These are phyloP conservation scores for Todiramphus chloris DNA, from an alignment of 2,113 vertebrate species.

Conservation along the genomic window DNA sequence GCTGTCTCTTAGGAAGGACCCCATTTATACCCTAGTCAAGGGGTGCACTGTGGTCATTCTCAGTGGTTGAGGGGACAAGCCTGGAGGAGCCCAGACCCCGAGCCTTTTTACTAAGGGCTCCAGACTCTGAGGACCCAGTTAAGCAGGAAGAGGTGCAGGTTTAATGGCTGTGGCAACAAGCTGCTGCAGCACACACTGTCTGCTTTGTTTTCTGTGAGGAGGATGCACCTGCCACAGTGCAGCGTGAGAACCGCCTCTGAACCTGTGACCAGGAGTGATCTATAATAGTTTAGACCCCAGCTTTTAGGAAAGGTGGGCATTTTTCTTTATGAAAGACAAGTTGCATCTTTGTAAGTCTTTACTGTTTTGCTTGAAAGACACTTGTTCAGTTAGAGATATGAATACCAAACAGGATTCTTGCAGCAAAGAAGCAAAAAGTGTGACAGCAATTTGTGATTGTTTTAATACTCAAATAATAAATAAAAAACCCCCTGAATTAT, in stretches of 20 bases:
- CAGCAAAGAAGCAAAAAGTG: not conserved
- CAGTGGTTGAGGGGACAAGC: no score
- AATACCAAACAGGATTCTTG: not conserved
- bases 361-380: not conserved
- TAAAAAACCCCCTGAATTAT: not conserved
- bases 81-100: no score
- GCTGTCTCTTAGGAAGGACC: no score
- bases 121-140: no score
- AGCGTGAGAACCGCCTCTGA: not conserved
- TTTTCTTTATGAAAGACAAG: not conserved
- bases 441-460: not conserved
- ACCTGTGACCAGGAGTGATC: not conserved
- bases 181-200: no score
- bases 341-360: not conserved
- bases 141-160: no score
- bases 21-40: no score
- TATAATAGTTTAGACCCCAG: not conserved
- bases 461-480: not conserved
- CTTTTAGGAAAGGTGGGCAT: not conserved
- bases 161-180: no score
- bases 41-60: no score
- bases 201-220: no score
- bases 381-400: not conserved
- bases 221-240: no score
- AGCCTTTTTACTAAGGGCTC: no score